Conservation (phyloP, 2,888 invertebrate genomes). For the Brenthis hecate region DNA sequence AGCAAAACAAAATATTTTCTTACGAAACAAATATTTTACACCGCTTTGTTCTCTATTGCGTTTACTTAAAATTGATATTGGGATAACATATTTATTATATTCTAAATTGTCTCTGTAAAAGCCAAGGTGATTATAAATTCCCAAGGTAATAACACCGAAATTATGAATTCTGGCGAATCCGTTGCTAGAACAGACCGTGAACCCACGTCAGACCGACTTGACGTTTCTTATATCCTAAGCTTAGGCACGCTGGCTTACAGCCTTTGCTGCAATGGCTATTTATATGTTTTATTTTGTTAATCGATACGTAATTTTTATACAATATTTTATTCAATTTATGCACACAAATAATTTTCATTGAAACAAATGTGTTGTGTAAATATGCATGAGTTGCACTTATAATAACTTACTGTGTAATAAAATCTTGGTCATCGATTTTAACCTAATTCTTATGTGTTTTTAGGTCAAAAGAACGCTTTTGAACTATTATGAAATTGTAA, state of each 20-base stretch:
- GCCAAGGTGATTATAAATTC: conserved; percentile 24
- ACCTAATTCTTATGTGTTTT: no score
- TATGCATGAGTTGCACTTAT: no score
- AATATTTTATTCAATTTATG: no score
- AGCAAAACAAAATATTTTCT: neutral
- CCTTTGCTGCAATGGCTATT: neutral
- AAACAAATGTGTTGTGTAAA: no score
- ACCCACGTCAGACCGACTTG: conserved; percentile 24
- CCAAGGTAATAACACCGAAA: conserved; percentile 24
- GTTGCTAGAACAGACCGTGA: conserved; percentile 21
- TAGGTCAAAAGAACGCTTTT: no score
- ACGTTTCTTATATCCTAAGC: conserved; percentile 11
- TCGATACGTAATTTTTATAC: neutral
- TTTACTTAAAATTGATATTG: neutral
- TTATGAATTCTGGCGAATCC: conserved; percentile 30
- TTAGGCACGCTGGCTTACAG: conserved; percentile 3
- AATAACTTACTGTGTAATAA: no score
- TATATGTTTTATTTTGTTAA: neutral
- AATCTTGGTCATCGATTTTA: no score
- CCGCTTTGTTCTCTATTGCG: neutral
- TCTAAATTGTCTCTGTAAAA: conserved; percentile 1
- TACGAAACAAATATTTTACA: neutral
- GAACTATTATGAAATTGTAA: no score
- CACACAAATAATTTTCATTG: no score
- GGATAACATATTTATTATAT: neutral